These are phyloP conservation scores for Trachurus trachurus DNA, from an alignment of 2,797 vertebrate species.

Conservation along the genomic window DNA sequence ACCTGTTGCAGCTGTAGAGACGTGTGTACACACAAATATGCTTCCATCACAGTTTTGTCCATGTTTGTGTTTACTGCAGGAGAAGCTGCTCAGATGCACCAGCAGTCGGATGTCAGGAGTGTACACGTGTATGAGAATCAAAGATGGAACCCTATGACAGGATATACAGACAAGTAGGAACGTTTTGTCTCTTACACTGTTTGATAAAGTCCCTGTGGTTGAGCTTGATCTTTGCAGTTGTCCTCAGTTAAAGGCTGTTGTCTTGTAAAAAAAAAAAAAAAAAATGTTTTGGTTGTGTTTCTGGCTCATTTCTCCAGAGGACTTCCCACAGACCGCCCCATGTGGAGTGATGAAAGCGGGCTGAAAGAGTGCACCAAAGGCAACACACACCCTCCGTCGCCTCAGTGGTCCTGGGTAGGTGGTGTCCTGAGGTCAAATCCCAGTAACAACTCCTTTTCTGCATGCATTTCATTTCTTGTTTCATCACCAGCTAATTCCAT, in stretches of 20 bases:
- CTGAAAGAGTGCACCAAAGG: constrained; percentile 94
- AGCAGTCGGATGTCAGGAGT: constrained; percentile 91
- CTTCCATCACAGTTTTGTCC: neutral
- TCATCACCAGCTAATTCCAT: neutral
- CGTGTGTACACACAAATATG: neutral
- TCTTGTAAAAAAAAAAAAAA: neutral
- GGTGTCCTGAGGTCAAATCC: rapidly evolving
- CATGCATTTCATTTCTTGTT: neutral
- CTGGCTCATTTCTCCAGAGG: constrained; percentile 84
- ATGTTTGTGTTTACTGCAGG: constrained; percentile 72
- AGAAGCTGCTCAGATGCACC: constrained; percentile 83
- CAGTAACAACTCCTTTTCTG: neutral
- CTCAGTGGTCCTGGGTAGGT: constrained; percentile 95
- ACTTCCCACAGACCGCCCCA: constrained; percentile 95
- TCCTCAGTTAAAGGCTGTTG: neutral
- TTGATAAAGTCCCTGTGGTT: neutral
- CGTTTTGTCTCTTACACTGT: neutral
- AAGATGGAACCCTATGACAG: constrained; percentile 97
- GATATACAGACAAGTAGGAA: constrained; percentile 94
- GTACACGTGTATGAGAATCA: constrained; percentile 97
- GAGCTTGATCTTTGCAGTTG: neutral
- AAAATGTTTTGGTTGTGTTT: neutral
- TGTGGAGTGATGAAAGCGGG: constrained; percentile 96
- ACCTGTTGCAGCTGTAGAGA: constrained; percentile 24
- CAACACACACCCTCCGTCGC: constrained; percentile 91